Percentiles rank a stretch among this genome's conserved stretches.
Evolutionary conservation across 2,888 invertebrate species (phyloP).

Genomic region (Ornithoptera alexandrae): DNA sequence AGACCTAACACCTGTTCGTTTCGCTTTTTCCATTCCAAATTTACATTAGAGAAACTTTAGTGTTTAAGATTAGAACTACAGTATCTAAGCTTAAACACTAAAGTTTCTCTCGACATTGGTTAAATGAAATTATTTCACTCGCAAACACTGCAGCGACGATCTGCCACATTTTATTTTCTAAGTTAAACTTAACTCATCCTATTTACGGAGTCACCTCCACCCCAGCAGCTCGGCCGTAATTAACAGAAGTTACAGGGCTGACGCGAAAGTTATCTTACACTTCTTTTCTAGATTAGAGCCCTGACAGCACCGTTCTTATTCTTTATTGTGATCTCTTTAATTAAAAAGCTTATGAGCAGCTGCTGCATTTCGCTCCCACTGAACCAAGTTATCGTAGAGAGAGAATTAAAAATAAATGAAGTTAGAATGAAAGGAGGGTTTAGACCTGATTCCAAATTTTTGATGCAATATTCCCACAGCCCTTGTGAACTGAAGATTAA

Average conservation of each 20-base stretch:
- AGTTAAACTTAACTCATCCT: constrained; percentile 26
- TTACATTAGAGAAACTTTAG: no score
- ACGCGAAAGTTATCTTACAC: constrained; percentile 8
- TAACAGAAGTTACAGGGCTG: constrained; percentile 31
- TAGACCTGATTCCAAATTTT: no score
- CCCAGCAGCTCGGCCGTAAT: constrained; percentile 29
- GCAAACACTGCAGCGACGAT: constrained; percentile 22
- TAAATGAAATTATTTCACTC: constrained; percentile 23
- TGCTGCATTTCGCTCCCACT: background rate
- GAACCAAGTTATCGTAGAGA: background rate
- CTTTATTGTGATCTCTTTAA: background rate
- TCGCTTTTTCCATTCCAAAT: no score
- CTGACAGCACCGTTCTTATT: background rate
- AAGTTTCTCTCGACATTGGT: constrained; percentile 6
- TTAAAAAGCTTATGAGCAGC: constrained; percentile 7
- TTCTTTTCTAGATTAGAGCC: constrained; percentile 8
- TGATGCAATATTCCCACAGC: no score
- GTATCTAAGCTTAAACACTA: background rate
- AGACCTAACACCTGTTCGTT: no score
- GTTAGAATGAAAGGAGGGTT: no score
- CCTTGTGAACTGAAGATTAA: no score
- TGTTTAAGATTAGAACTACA: no score
- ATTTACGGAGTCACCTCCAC: constrained; percentile 30
- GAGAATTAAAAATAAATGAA: background rate
- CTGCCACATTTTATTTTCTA: constrained; percentile 26